Evolutionary conservation across 1,140 invertebrate species (phyloP), one percentile per base, ranked within the genome.

Genomic region (Leptinotarsa lineolata): DNA sequence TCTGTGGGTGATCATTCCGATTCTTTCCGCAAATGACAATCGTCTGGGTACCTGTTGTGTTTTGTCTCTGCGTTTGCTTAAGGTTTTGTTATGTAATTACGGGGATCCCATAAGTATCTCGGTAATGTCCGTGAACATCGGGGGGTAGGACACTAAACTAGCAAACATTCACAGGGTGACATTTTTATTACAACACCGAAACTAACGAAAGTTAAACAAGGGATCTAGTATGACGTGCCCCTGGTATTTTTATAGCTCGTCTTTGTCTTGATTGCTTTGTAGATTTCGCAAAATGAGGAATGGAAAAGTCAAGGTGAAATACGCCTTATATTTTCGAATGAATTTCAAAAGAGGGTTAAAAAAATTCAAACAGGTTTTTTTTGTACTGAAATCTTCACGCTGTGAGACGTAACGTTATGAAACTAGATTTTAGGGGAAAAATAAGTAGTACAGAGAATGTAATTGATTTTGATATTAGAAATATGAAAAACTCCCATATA

Each of bases 141-240:
- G 48, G 48, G 48, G 48, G 48, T 54, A 54, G 48, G 48, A 54
- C 48, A 65, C 15, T 65, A 65, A 65, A 65, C 63, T 65, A 30
- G 22, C 18, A n/a, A 24, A 24, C 63, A 22, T 30, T 65, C 21
- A 24, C 63, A 65, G 63, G 16, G 16, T 65, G 63, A 65, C 63
- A 65, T 65, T 65, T 65, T 65, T 65, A 65, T 65, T 65, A 24
- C 63, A 16, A 24, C 48, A 54, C 48, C 16, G 48, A 54, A 18
- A 18, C 15, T 54, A 54, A 54, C 48, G n/a, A 54, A 54, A 18
- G 48, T 54, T 12, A 54, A 18, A 54, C n/a, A 18, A 54, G 48
- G n/a, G n/a, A 18, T 18, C 48, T 39, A 39, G 48, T 16, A 54
- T 54, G 48, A 18, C 48, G n/a, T 54, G n/a, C 15, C 48, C 15